These are phyloP conservation scores for Apostichopus japonicus DNA, from an alignment of 35 echinoderm and acorn worm species.

Conservation along the genomic window DNA sequence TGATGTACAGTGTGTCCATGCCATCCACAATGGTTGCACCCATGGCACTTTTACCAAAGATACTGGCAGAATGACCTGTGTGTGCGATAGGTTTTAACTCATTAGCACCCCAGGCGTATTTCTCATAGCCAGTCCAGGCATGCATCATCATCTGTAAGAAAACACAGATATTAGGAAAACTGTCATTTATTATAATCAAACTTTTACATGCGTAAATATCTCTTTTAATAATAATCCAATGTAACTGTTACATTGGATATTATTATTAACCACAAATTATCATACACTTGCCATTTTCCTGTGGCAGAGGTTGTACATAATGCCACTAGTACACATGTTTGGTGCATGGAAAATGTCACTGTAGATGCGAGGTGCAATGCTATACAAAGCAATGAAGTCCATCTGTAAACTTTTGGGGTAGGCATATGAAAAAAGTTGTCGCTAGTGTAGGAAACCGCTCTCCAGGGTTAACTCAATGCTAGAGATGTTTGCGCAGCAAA, in stretches of 20 bases:
- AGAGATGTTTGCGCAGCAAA: no score
- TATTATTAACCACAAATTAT: no score
- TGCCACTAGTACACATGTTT: no score
- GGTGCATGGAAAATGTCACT: no score
- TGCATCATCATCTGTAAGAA: slow-evolving; percentile 90
- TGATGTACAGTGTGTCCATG: slow-evolving; percentile 93
- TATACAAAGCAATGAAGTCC: no score
- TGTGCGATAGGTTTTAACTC: slow-evolving; percentile 91
- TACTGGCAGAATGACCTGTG: slow-evolving; percentile 92
- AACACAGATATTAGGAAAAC: neutral
- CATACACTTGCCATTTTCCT: no score
- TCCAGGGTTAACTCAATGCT: no score
- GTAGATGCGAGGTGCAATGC: no score
- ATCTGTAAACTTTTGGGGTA: no score
- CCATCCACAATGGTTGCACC: slow-evolving; percentile 96
- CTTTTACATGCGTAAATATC: neutral
- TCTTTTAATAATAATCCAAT: slow-evolving; percentile 9
- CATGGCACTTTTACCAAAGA: slow-evolving; percentile 88
- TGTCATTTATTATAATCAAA: neutral
- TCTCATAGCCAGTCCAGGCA: slow-evolving; percentile 94
- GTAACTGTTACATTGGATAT: neutral
- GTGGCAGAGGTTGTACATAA: no score
- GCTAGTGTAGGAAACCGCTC: no score
- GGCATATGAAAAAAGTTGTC: no score
- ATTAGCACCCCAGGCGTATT: slow-evolving; percentile 96